Base-by-base conservation (phyloP, 2,888 invertebrate genomes). In the Aproaerema taeniolella region DNA sequence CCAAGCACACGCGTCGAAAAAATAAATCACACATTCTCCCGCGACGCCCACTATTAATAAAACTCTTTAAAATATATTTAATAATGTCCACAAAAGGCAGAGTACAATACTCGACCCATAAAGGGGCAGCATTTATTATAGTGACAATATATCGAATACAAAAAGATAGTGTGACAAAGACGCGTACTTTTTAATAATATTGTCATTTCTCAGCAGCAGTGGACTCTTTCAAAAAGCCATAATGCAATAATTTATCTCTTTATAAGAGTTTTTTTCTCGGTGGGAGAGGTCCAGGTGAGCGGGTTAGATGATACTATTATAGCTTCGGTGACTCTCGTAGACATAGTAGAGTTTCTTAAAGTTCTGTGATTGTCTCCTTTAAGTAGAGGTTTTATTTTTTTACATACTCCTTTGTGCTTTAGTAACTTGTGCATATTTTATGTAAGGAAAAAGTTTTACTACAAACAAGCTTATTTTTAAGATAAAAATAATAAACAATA, bases 131-230 rank as follows among this genome's bases (percentile, higher is more conserved):
- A 86, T 86, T 86, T 86, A 85, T 86, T 85, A 85, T 79, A 61
- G 83, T 68, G 86, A 86, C 86, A 86, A 86, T 86, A 85, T 85
- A 85, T 83, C 63, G 81, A 81, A 86, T 66, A 86, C 86, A 86
- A 86, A 85, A 86, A 86, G 86, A 86, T 86, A 83, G 77, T 73
- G 86, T 85, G 83, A 86, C 85, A 85, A 85, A 82, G 83, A 83
- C 58, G 80, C 74, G 75, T 80, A 83, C 80, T 86, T 86, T 86
- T 86, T 86, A 86, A 86, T 86, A 86, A 86, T 86, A 86, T 83
- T 83, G 85, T 86, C 86, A 86, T 86, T 86, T 86, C 86, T 86
- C 83, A 86, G 77, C 86, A 83, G 83, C 77, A 85, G 73, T 86
- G 86, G 83, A 85, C 85, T 86, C 86, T 85, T 85, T 86, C 86